Conservation (phyloP, 2,113 vertebrate genomes). For the Pontoporia blainvillei region DNA sequence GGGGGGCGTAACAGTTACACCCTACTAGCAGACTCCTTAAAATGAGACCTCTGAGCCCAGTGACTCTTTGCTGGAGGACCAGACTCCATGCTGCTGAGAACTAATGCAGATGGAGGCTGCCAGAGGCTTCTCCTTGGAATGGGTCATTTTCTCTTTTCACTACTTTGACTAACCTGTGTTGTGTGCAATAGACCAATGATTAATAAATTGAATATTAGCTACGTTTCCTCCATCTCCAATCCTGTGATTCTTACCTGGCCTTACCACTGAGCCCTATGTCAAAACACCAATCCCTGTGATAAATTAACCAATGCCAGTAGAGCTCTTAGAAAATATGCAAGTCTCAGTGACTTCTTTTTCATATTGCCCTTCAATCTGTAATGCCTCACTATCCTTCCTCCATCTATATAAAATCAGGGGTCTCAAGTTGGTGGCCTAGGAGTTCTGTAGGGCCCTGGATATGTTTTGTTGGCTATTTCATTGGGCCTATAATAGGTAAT, state of each 20-base stretch:
- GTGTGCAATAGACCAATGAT: not conserved
- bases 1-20: not conserved
- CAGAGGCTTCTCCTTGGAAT: not conserved
- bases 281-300: not conserved
- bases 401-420: not conserved
- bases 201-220: not conserved
- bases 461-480: not conserved
- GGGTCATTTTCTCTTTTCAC: not conserved
- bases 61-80: not conserved
- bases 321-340: not conserved
- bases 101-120: not conserved
- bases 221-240: not conserved
- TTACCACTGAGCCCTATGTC: not conserved
- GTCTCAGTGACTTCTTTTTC: not conserved
- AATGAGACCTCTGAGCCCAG: not conserved
- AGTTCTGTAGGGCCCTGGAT: not conserved
- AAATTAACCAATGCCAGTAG: slow-evolving; percentile 27
- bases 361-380: not conserved
- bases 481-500: not conserved
- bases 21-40: not conserved
- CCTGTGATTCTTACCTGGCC: not conserved
- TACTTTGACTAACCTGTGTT: not conserved
- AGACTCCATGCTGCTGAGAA: not conserved
- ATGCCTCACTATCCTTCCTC: not conserved
- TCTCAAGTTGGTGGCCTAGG: not conserved